A percentile compares a stretch with the other conserved stretches of the same genome.
Evolutionary conservation across 2,113 vertebrate species (phyloP).

Genomic region (Aspiorhynchus laticeps): DNA sequence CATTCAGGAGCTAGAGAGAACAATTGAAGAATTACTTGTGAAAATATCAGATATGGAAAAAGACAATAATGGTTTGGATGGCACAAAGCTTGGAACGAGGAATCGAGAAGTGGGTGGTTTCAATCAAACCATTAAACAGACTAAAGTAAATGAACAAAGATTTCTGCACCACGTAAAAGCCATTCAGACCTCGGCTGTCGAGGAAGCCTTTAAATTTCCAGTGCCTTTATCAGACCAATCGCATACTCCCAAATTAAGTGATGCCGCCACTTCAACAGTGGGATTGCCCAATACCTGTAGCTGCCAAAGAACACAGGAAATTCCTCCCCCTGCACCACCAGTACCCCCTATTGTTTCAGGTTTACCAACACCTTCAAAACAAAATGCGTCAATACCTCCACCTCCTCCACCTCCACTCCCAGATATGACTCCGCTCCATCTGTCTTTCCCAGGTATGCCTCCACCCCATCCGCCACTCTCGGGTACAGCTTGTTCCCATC

Average conservation of each 20-base stretch:
- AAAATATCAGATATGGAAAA: slow-evolving; percentile 88
- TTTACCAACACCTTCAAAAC: not conserved
- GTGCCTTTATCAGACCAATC: slow-evolving; percentile 66
- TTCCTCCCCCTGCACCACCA: slow-evolving; percentile 43
- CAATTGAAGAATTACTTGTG: slow-evolving; percentile 85
- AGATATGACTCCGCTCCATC: slow-evolving; percentile 45
- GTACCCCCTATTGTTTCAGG: slow-evolving; percentile 58
- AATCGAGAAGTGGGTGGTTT: slow-evolving; percentile 33
- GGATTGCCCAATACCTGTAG: slow-evolving; percentile 68
- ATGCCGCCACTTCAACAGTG: slow-evolving; percentile 68
- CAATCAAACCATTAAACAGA: slow-evolving; percentile 13
- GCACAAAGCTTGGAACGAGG: slow-evolving; percentile 46
- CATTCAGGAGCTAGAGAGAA: slow-evolving; percentile 86
- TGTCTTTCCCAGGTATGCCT: slow-evolving; percentile 50
- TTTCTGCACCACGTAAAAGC: slow-evolving; percentile 62
- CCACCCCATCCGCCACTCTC: slow-evolving; percentile 14
- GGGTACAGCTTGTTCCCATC: not conserved
- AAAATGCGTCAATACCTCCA: not conserved
- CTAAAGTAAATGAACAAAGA: slow-evolving; percentile 49
- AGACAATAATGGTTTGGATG: slow-evolving; percentile 71
- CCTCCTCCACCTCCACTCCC: slow-evolving; percentile 7
- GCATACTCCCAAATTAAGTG: slow-evolving; percentile 19
- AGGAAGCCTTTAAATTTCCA: slow-evolving; percentile 69
- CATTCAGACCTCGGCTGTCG: slow-evolving; percentile 86
- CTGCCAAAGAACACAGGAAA: slow-evolving; percentile 64